These are phyloP conservation scores for Stegodyphus dumicola DNA, from an alignment of 1,140 invertebrate genomes.

Conservation along the genomic window DNA sequence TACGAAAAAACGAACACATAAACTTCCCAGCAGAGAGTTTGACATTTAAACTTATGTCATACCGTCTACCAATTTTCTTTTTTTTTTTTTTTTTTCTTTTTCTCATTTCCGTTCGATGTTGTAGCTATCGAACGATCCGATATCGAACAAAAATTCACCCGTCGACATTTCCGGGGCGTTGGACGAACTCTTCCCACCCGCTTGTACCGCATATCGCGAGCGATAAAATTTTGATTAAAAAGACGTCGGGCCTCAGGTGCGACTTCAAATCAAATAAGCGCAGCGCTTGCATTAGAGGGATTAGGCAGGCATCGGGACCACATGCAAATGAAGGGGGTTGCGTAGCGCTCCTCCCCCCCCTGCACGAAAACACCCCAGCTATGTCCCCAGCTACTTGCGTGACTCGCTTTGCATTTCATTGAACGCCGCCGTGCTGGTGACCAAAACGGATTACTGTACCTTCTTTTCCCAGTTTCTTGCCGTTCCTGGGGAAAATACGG, in stretches of 20 bases:
- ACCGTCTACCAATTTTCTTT: too few species aligned
- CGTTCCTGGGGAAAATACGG: too few species aligned
- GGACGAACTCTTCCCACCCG: too few species aligned
- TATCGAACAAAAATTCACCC: too few species aligned
- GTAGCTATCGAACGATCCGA: too few species aligned
- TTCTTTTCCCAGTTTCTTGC: not conserved
- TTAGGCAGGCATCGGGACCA: conserved; percentile 1
- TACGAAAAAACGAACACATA: too few species aligned
- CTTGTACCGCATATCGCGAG: not conserved
- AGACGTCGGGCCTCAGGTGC: conserved; percentile 43
- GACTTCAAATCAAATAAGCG: conserved; percentile 54
- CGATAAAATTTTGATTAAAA: conserved; percentile 55
- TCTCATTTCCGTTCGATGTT: too few species aligned
- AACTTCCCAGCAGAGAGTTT: too few species aligned
- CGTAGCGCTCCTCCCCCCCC: too few species aligned
- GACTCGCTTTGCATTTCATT: not conserved
- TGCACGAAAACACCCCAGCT: not conserved
- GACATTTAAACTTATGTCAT: too few species aligned
- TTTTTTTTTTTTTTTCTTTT: too few species aligned
- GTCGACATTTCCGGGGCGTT: too few species aligned
- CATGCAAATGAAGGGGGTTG: conserved; percentile 30
- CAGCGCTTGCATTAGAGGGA: conserved; percentile 27
- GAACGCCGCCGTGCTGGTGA: not conserved
- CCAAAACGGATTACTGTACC: not conserved
- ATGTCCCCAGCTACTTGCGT: not conserved